Base-by-base conservation (phyloP, 1,140 invertebrate species). In the Drosophila ironensis region DNA sequence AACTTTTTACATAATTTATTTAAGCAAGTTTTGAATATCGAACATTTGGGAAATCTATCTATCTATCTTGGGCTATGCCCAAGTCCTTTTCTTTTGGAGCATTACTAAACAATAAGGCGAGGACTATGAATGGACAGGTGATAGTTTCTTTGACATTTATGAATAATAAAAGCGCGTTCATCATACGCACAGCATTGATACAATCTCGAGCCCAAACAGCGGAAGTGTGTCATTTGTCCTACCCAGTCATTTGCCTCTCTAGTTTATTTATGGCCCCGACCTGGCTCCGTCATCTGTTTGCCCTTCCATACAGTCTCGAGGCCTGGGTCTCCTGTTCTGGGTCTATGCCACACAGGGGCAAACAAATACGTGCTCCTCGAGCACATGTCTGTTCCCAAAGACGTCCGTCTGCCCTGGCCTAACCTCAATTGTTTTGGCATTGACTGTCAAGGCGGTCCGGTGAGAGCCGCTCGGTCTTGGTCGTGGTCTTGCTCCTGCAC, bases 351-450 rank as follows among this genome's bases (percentile, higher is more conserved):
- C 75, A 66, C 64, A 70, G 45, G 45, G n/a, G n/a, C n/a, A n/a
- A n/a, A n/a, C 54, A 59, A 64, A 78, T 38, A 61, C 54, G 45
- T 68, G 53, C 57, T 30, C 28, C 52, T 67, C 30, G 37, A 47
- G 28, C 20, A 46, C 20, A 35, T 42, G 22, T 61, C 46, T 51
- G 50, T 44, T 50, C 28, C 30, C 33, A 52, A 8, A 30, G 28
- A 30, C 6, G 22, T 45, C 28, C 22, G 14, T 7, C 24, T 24
- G 54, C 20, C 42, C 51, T n/a, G 33, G 72, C 45, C 72, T 51
- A 42, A 71, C 42, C 78, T 78, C 80, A 82, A 82, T 78, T 82
- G 68, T 70, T 78, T 56, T 82, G 80, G 56, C 78, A 82, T 82
- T 82, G 78, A 78, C 69, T 84, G 69, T 69, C 78, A 82, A 84